Evolutionary conservation across 2,888 invertebrate species (phyloP).

Genomic region (Schrankia costaestrigalis): DNA sequence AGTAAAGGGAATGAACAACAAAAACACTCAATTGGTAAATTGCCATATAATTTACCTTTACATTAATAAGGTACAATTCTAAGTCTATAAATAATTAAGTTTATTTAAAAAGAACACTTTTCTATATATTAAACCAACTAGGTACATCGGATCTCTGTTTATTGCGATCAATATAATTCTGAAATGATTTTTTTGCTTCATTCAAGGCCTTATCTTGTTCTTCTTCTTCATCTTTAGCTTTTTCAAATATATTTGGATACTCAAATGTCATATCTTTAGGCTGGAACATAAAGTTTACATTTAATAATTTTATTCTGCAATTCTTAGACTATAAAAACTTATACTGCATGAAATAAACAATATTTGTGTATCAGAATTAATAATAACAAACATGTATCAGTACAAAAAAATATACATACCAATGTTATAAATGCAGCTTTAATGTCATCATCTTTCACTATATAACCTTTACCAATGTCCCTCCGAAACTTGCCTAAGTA

Average conservation of each 20-base stretch:
- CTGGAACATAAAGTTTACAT: constrained; percentile 80
- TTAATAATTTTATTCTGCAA: neutral
- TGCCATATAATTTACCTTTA: too few species aligned
- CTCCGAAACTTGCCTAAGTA: constrained; percentile 84
- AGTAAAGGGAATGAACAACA: too few species aligned
- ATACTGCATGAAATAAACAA: too few species aligned
- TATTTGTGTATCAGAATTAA: too few species aligned
- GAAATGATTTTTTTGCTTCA: constrained; percentile 81
- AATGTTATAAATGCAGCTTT: constrained; percentile 90
- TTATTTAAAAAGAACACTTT: too few species aligned
- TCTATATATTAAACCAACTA: constrained; percentile 86
- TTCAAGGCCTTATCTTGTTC: constrained; percentile 82
- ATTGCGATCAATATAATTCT: constrained; percentile 82
- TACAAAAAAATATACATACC: constrained; percentile 71
- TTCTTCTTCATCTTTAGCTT: constrained; percentile 74
- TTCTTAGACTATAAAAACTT: too few species aligned
- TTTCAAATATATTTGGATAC: constrained; percentile 87
- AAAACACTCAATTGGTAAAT: too few species aligned
- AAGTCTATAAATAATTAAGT: too few species aligned
- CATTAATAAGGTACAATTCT: too few species aligned
- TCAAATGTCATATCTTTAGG: constrained; percentile 85
- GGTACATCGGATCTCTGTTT: constrained; percentile 86
- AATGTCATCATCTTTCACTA: constrained; percentile 90
- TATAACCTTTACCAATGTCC: constrained; percentile 81
- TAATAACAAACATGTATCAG: constrained; percentile 34